phyloP scores from a whole-genome alignment of 2,113 vertebrate genomes.

The Cairina moschata region DNA sequence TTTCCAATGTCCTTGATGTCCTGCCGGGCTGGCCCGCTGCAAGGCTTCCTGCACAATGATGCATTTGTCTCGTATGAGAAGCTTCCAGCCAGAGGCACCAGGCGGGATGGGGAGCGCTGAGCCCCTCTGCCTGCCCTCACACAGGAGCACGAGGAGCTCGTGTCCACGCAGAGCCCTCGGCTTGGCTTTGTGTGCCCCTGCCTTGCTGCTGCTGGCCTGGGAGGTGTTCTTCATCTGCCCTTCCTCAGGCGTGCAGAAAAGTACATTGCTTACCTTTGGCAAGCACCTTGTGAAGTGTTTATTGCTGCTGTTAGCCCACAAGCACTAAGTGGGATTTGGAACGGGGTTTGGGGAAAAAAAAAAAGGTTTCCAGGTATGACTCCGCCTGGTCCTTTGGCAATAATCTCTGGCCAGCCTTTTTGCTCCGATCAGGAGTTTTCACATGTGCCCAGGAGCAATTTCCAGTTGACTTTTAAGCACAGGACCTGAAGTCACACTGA shows the following conservation, averaged over 20 bases:
- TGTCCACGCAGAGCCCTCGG: neutral
- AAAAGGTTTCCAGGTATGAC: constrained; percentile 20
- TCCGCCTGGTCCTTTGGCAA: constrained; percentile 1
- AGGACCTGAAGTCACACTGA: neutral
- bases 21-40: constrained; percentile 4
- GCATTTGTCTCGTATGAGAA: neutral
- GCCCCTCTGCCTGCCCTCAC: neutral
- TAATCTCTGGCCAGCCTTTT: neutral
- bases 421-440: neutral
- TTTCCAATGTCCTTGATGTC: constrained; percentile 50
- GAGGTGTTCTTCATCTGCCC: neutral
- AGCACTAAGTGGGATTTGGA: neutral
- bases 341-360: neutral
- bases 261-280: neutral
- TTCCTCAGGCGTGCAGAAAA: neutral
- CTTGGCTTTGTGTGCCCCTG: neutral
- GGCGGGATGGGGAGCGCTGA: rapidly evolving
- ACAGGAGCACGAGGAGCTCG: neutral
- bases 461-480: neutral
- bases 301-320: neutral
- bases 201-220: neutral
- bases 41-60: constrained; percentile 16
- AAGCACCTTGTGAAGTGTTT: neutral
- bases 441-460: neutral
- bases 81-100: neutral